phyloP scores from a whole-genome alignment of 2,113 vertebrate genomes.

The Xiphophorus maculatus region DNA sequence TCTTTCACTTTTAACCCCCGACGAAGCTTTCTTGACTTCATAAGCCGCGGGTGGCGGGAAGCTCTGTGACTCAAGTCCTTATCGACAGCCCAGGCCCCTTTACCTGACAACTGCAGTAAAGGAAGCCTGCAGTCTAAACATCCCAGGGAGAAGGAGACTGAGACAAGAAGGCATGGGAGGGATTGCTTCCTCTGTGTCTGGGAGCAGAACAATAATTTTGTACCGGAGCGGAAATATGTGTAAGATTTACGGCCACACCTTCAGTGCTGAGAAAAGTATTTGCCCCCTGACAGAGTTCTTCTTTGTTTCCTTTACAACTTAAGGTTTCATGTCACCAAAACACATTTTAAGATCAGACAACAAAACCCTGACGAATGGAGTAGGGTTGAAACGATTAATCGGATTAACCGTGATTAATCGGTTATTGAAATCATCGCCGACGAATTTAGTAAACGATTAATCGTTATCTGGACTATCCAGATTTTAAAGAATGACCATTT shows the following conservation, averaged over 20 bases:
- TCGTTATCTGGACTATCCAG: too few relatives aligned
- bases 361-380: too few relatives aligned
- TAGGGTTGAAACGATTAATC: too few relatives aligned
- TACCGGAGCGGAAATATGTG: constrained; percentile 53
- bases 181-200: constrained; percentile 60
- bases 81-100: constrained; percentile 5
- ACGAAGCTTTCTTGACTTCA: constrained; percentile 5
- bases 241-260: constrained; percentile 48
- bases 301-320: too few relatives aligned
- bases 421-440: too few relatives aligned
- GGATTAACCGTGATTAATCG: too few relatives aligned
- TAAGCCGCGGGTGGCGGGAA: not conserved
- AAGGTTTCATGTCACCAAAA: too few relatives aligned
- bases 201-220: constrained; percentile 66
- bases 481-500: too few relatives aligned
- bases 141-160: constrained; percentile 45
- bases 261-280: not conserved
- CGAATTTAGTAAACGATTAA: too few relatives aligned
- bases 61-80: constrained; percentile 10
- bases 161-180: constrained; percentile 67
- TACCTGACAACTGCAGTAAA: constrained; percentile 54
- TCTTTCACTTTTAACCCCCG: not conserved
- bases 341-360: too few relatives aligned
- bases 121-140: constrained; percentile 68
- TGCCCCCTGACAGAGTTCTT: too few relatives aligned